phyloP scores from a whole-genome alignment of 2,113 vertebrate genomes.

The Lophius piscatorius region DNA sequence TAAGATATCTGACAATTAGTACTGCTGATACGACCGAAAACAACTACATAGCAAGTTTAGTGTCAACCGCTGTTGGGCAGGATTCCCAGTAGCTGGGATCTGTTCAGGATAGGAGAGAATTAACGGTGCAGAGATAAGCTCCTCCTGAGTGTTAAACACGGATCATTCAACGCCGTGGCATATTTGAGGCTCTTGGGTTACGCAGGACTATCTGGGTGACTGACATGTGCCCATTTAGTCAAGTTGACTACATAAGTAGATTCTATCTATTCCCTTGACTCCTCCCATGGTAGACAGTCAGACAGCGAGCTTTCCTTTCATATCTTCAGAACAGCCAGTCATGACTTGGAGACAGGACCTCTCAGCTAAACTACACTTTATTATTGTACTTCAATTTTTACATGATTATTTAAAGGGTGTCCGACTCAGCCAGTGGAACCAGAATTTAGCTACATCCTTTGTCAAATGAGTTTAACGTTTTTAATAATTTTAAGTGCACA shows the following conservation, averaged over 20 bases:
- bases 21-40: neutral
- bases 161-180: slow-evolving; percentile 41
- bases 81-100: slow-evolving; percentile 36
- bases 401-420: neutral
- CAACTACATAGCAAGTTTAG: neutral
- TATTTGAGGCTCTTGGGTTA: slow-evolving; percentile 44
- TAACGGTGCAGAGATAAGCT: slow-evolving; percentile 66
- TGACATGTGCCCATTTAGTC: slow-evolving; percentile 57
- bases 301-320: slow-evolving; percentile 33
- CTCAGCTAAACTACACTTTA: neutral
- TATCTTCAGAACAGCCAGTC: slow-evolving; percentile 11
- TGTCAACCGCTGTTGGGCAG: slow-evolving; percentile 13
- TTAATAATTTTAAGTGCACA: neutral
- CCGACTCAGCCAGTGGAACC: neutral
- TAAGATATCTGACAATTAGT: neutral
- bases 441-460: neutral
- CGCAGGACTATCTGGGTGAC: slow-evolving; percentile 53
- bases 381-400: neutral
- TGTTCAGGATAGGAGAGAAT: slow-evolving; percentile 61
- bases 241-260: slow-evolving; percentile 63
- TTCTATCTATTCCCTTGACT: slow-evolving; percentile 53
- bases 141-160: slow-evolving; percentile 48
- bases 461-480: neutral
- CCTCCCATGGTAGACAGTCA: slow-evolving; percentile 35
- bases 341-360: slow-evolving; percentile 1